phyloP scores from a whole-genome alignment of 2,888 invertebrate species.

The Hirtodrosophila trivittata region DNA sequence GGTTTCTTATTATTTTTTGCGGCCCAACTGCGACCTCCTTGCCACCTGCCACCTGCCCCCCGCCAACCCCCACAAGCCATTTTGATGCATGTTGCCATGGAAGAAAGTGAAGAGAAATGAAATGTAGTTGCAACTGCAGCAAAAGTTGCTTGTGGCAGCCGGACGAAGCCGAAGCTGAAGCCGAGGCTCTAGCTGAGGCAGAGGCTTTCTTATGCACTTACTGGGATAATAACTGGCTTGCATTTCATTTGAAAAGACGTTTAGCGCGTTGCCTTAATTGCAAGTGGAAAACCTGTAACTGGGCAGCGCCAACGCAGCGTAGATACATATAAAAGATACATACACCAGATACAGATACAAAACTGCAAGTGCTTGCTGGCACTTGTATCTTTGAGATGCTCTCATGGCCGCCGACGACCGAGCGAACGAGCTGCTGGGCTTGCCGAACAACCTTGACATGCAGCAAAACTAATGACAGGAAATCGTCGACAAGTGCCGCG shows the following conservation, averaged over 20 bases:
- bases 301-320: constrained; percentile 40
- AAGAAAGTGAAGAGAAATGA: constrained; percentile 76
- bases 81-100: constrained; percentile 41
- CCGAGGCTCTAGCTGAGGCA: not conserved
- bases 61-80: constrained; percentile 31
- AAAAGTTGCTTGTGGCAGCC: constrained; percentile 3
- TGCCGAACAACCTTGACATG: constrained; percentile 75
- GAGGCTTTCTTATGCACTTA: constrained; percentile 59
- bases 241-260: constrained; percentile 74
- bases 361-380: constrained; percentile 1
- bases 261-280: constrained; percentile 69
- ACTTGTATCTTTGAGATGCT: constrained; percentile 10
- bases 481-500: constrained; percentile 69
- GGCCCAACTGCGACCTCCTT: constrained; percentile 1
- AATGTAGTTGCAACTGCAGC: constrained; percentile 45
- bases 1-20: constrained; percentile 26
- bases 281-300: constrained; percentile 48
- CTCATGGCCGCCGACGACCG: not conserved
- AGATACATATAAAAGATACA: constrained; percentile 5
- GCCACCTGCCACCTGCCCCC: constrained; percentile 19
- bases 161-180: not conserved
- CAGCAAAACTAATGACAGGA: constrained; percentile 72
- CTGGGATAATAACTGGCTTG: constrained; percentile 70
- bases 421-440: constrained; percentile 67
- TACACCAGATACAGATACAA: constrained; percentile 11